Conservation (phyloP, 2,888 invertebrate species). For the Eupithecia insigniata region DNA sequence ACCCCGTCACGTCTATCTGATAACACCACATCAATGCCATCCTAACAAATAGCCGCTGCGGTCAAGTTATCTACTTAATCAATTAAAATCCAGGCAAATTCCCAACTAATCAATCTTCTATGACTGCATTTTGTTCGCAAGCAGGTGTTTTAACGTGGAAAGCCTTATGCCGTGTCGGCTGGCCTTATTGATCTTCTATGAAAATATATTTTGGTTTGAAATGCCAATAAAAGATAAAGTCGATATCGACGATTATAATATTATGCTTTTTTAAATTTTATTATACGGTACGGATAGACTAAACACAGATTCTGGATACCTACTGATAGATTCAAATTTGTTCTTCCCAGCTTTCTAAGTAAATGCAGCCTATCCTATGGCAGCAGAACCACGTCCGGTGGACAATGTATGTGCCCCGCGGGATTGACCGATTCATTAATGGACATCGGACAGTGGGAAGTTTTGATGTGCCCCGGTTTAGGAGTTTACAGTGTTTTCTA, state of each 20-base stretch:
- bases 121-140: conserved; percentile 14
- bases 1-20: conserved; percentile 23
- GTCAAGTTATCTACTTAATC: conserved; percentile 62
- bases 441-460: conserved; percentile 48
- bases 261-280: background rate
- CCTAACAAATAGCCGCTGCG: conserved; percentile 42
- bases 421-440: conserved; percentile 58
- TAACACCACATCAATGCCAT: conserved; percentile 31
- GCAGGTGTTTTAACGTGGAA: conserved; percentile 2
- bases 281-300: background rate
- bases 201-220: background rate
- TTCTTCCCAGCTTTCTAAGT: background rate
- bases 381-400: conserved; percentile 47
- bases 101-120: conserved; percentile 63
- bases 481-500: conserved; percentile 13
- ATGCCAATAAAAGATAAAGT: background rate
- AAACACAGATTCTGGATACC: background rate
- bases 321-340: background rate
- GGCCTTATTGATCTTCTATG: background rate
- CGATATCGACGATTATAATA: background rate
- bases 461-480: conserved; percentile 37
- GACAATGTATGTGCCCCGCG: conserved; percentile 64
- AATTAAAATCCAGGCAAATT: conserved; percentile 67
- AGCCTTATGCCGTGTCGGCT: background rate
- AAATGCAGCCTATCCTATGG: background rate